These are phyloP conservation scores for Colaptes auratus DNA, from an alignment of 2,113 vertebrate species.

Conservation along the genomic window DNA sequence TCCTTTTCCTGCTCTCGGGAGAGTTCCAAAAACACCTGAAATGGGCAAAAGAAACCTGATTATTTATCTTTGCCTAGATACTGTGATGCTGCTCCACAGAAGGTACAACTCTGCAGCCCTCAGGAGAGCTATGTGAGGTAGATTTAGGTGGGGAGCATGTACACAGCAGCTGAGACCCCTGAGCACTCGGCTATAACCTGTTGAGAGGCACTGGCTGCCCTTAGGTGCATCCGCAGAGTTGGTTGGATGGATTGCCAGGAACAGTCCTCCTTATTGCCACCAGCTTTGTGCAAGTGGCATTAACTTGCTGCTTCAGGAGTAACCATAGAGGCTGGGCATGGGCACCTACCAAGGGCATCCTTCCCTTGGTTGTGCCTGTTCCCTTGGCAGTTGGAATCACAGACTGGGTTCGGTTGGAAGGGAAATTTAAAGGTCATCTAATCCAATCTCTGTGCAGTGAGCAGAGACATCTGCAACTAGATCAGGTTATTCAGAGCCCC, in stretches of 20 bases:
- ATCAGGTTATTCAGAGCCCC: neutral
- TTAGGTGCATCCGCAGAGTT: accelerated
- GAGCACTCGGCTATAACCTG: neutral
- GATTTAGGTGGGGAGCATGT: neutral
- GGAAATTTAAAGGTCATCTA: neutral
- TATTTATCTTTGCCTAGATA: neutral
- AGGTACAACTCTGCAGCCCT: neutral
- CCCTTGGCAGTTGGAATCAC: neutral
- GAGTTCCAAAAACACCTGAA: conserved; percentile 76
- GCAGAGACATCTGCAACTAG: neutral
- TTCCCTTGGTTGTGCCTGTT: accelerated
- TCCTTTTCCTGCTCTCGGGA: conserved; percentile 72
- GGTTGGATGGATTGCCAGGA: neutral
- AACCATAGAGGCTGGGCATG: neutral
- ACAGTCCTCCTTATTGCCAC: neutral
- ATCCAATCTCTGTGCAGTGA: neutral
- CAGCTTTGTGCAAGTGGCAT: neutral
- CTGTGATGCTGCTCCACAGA: neutral
- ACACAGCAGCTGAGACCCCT: neutral
- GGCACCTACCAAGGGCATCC: neutral
- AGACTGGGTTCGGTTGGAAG: neutral
- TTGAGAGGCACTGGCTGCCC: neutral
- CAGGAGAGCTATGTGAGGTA: accelerated
- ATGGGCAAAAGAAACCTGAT: neutral
- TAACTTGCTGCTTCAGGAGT: neutral